Base-by-base conservation (phyloP, 2,113 vertebrate genomes). In the Euleptes europaea region DNA sequence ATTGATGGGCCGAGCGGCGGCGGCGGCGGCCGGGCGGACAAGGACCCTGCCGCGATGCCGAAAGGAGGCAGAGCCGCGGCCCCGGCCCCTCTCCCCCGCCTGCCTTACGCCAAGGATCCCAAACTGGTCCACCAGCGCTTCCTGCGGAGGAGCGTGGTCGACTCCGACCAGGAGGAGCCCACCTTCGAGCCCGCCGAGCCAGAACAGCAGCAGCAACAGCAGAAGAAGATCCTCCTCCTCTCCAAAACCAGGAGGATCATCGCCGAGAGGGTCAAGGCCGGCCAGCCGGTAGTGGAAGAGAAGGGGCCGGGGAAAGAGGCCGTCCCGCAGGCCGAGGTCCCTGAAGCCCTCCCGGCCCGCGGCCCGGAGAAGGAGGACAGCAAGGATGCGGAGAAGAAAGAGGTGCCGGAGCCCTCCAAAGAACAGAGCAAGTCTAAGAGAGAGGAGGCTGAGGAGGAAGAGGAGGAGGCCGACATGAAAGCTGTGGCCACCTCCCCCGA, bases 401-500 rank as follows among this genome's bases (percentile, higher is more conserved):
- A 93, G 79, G 49, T 71, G 28, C 90, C 94, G 4, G 96, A 93
- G 11, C 90, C 95, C 0, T 83, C 83, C 28, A 75, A 94, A 9
- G 96, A 96, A 3, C 94, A 91, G 67, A 86, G 90, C 74, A 97
- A 89, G 91, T 69, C 94, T 21, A 97, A 97, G 82, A 96, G 96
- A 90, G 95, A 97, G 31, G 94, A 97, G 88, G 98, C 98, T 89
- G 98, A 98, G 78, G 98, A 99, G 84, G 97, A 98, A 13, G 98
- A 99, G 87, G 98, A 99, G 3, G 99, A 97, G 83, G 96, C 96
- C 0, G 97, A 98, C 75, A 98, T 98, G 96, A 99, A 99, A 91
- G 99, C 99, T 0, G 98, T 99, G 76, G 98, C 98, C 95, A 99
- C 99, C 75, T 99, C 99, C 31, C 96, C 97, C 6, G 97, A 98